A percentile compares a stretch with the other conserved stretches of the same genome.
phyloP scores from a whole-genome alignment of 2,113 vertebrate species.

The Hydrolagus affinis region DNA sequence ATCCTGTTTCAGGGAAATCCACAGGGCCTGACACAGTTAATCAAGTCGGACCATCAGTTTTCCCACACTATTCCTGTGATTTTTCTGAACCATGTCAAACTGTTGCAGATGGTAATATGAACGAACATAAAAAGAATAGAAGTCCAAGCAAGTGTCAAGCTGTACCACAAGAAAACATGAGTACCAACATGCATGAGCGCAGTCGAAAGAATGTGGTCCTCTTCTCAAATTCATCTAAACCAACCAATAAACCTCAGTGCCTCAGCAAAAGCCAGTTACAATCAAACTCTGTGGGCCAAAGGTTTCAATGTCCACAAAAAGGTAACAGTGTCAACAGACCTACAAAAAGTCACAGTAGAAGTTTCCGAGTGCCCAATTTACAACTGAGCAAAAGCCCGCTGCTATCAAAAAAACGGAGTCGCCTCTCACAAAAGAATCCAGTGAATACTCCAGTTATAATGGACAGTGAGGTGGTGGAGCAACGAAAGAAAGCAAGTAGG shows the following conservation, averaged over 20 bases:
- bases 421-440: constrained; percentile 29
- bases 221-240: background rate
- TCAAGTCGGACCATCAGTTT: background rate
- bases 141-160: background rate
- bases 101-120: constrained; percentile 19
- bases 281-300: constrained; percentile 14
- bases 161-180: background rate
- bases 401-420: constrained; percentile 39
- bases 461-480: constrained; percentile 22
- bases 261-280: background rate
- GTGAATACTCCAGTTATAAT: constrained; percentile 32
- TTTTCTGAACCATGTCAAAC: background rate
- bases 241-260: background rate
- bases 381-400: constrained; percentile 51
- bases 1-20: constrained; percentile 15
- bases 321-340: background rate
- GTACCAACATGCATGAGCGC: background rate
- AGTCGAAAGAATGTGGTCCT: background rate
- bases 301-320: background rate
- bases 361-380: constrained; percentile 42
- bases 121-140: background rate
- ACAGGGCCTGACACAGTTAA: background rate
- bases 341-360: constrained; percentile 37
- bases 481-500: background rate
- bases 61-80: background rate